These are phyloP conservation scores for Synanceia verrucosa DNA, from an alignment of 2,797 vertebrate genomes.

Conservation along the genomic window DNA sequence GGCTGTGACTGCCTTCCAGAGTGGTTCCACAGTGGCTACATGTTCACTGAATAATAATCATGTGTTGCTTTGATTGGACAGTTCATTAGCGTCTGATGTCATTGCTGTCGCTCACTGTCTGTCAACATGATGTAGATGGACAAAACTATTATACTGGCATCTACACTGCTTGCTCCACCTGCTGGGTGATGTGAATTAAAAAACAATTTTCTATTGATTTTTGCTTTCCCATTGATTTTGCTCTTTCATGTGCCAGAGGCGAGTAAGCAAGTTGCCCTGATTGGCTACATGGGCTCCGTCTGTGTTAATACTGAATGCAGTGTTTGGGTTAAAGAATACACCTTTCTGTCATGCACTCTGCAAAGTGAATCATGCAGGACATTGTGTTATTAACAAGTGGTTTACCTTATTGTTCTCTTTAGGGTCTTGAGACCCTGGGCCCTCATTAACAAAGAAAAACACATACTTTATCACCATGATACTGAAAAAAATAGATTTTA, in stretches of 20 bases:
- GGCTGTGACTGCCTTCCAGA: constrained; percentile 51
- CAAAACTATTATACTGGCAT: constrained; percentile 36
- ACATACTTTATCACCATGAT: background rate
- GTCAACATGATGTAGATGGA: constrained; percentile 45
- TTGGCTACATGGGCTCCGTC: constrained; percentile 36
- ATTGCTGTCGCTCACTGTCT: constrained; percentile 35
- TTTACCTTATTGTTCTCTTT: background rate
- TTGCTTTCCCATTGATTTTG: constrained; percentile 51
- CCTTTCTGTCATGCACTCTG: constrained; percentile 2
- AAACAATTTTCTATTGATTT: constrained; percentile 58
- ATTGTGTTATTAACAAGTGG: background rate
- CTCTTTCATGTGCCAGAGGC: constrained; percentile 33
- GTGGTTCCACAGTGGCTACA: constrained; percentile 27
- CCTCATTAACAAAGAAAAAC: background rate
- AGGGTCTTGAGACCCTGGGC: background rate
- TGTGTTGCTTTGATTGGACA: constrained; percentile 53
- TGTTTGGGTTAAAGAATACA: constrained; percentile 18
- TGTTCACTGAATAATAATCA: constrained; percentile 52
- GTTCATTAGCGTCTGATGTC: constrained; percentile 53
- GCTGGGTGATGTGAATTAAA: constrained; percentile 47
- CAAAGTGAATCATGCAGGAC: background rate
- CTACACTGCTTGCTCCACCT: constrained; percentile 9
- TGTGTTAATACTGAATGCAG: constrained; percentile 38
- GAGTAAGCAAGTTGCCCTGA: constrained; percentile 6
- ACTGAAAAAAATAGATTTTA: no score